phyloP scores from a whole-genome alignment of 1,140 invertebrate species.

The Ostrea denselamellosa region DNA sequence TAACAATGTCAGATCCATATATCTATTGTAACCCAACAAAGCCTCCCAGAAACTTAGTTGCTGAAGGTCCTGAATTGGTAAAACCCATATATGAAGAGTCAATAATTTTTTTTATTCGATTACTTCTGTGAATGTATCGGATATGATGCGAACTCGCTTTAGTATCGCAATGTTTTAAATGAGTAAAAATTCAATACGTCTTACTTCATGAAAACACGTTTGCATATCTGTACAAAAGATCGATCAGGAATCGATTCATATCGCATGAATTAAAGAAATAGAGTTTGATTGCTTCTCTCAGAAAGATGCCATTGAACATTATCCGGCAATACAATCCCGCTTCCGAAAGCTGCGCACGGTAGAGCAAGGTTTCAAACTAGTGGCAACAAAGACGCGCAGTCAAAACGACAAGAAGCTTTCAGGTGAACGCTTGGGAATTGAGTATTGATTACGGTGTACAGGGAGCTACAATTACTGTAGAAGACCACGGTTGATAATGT shows the following conservation, averaged over 20 bases:
- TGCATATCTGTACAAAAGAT: conserved; percentile 24
- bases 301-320: conserved; percentile 3
- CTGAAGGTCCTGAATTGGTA: conserved; percentile 26
- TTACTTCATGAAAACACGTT: conserved; percentile 36
- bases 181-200: conserved; percentile 30
- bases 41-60: conserved; percentile 11
- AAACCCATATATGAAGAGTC: conserved; percentile 16
- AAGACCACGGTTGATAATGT: conserved; percentile 14
- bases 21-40: conserved; percentile 11
- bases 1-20: conserved; percentile 34
- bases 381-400: conserved; percentile 19
- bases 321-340: conserved; percentile 11
- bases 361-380: conserved; percentile 1
- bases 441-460: conserved; percentile 21
- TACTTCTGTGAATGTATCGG: conserved; percentile 27
- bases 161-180: conserved; percentile 38
- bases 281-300: conserved; percentile 28
- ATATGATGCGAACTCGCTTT: conserved; percentile 23
- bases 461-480: conserved; percentile 35
- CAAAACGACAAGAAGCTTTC: conserved; percentile 36
- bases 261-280: conserved; percentile 40
- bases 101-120: conserved; percentile 33
- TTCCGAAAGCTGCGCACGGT: background rate
- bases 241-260: conserved; percentile 6
- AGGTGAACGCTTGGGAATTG: conserved; percentile 27